Conservation (phyloP, 2,113 vertebrate genomes). For the Scytalopus superciliaris region DNA sequence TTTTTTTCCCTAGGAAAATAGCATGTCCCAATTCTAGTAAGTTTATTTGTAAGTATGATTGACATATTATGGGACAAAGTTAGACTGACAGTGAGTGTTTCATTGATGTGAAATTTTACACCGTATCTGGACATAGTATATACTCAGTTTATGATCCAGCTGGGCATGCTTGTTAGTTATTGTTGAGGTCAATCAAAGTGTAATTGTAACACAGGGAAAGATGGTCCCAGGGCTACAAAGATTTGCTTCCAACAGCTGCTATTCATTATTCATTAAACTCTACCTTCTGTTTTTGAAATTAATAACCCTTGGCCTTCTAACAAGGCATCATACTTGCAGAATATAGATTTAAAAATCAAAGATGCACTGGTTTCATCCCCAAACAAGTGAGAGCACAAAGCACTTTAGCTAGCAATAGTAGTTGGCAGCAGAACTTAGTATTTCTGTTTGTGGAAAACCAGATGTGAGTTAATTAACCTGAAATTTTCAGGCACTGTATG, state of each 20-base stretch:
- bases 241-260: slow-evolving; percentile 68
- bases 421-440: not conserved
- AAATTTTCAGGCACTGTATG: not conserved
- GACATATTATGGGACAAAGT: not conserved
- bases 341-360: slow-evolving; percentile 35
- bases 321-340: slow-evolving; percentile 34
- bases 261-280: slow-evolving; percentile 66
- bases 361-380: slow-evolving; percentile 14
- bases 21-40: not conserved
- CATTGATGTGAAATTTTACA: slow-evolving; percentile 68
- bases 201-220: slow-evolving; percentile 67
- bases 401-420: not conserved
- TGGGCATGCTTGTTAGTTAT: slow-evolving; percentile 65
- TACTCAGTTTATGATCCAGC: slow-evolving; percentile 58
- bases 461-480: slow-evolving; percentile 46
- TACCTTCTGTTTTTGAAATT: slow-evolving; percentile 67
- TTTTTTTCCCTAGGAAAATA: not conserved
- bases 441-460: slow-evolving; percentile 41
- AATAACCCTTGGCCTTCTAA: slow-evolving; percentile 61
- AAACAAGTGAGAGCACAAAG: not conserved
- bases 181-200: slow-evolving; percentile 73
- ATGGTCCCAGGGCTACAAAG: slow-evolving; percentile 32
- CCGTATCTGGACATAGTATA: slow-evolving; percentile 52
- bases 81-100: slow-evolving; percentile 37
- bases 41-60: slow-evolving; percentile 41